Evolutionary conservation across 2,888 invertebrate species (phyloP).

Genomic region (Matsumyia berberina): DNA sequence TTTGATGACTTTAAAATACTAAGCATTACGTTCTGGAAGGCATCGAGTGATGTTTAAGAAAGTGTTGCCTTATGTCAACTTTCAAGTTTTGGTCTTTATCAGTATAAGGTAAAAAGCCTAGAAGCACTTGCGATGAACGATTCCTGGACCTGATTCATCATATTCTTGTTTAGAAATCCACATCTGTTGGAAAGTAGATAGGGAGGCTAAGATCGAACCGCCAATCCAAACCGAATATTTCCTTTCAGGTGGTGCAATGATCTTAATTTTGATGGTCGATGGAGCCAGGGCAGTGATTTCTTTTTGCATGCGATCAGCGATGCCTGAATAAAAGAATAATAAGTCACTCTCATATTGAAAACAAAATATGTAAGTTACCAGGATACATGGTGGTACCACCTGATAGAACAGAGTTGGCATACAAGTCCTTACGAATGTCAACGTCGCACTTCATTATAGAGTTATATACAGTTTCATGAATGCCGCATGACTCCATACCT

Average conservation of each 20-base stretch:
- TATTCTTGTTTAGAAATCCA: constrained; percentile 91
- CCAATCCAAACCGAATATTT: constrained; percentile 96
- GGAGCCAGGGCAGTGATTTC: constrained; percentile 87
- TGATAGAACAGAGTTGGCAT: constrained; percentile 95
- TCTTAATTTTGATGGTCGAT: constrained; percentile 96
- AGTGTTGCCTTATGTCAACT: no score
- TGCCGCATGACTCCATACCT: constrained; percentile 85
- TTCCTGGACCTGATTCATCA: constrained; percentile 95
- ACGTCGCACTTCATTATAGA: constrained; percentile 85
- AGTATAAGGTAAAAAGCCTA: no score
- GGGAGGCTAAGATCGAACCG: constrained; percentile 87
- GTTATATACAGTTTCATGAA: no score
- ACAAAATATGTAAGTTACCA: no score
- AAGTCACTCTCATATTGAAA: no score
- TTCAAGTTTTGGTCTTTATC: no score
- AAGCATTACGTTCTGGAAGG: no score
- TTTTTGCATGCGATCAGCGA: no score
- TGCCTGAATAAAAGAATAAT: no score
- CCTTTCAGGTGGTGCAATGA: constrained; percentile 96
- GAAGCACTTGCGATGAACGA: constrained; percentile 89
- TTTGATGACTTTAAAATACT: no score
- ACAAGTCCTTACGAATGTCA: constrained; percentile 96
- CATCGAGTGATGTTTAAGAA: no score
- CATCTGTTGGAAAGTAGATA: constrained; percentile 94
- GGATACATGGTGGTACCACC: constrained; percentile 94